Percentiles rank a stretch among this genome's conserved stretches.
Evolutionary conservation across 2,888 invertebrate species (phyloP).

Genomic region (Saturnia pavonia): DNA sequence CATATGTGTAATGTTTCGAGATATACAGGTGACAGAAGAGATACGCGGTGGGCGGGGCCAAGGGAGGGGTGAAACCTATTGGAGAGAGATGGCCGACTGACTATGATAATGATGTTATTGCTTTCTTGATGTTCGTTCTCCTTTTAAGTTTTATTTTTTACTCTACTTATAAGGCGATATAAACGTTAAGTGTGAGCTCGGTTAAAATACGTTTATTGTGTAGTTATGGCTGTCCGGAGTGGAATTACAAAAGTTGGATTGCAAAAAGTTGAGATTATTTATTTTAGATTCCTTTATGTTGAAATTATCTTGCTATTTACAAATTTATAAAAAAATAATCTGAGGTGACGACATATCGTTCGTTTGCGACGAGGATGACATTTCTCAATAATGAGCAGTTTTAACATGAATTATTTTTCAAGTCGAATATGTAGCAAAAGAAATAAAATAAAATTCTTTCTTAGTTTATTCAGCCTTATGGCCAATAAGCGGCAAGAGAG

Average conservation of each 20-base stretch:
- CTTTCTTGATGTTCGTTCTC: conserved; percentile 79
- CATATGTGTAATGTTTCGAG: conserved; percentile 82
- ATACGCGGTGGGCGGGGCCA: conserved; percentile 77
- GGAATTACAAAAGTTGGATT: conserved; percentile 45
- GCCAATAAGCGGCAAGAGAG: too few relatives aligned
- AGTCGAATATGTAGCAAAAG: too few relatives aligned
- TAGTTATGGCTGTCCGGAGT: conserved; percentile 62
- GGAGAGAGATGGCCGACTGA: conserved; percentile 80
- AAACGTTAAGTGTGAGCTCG: conserved; percentile 78
- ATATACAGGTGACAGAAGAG: conserved; percentile 81
- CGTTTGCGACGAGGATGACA: too few relatives aligned
- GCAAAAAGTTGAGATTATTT: conserved; percentile 75
- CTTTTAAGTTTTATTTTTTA: conserved; percentile 81
- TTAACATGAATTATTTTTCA: too few relatives aligned
- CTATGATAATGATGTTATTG: conserved; percentile 83
- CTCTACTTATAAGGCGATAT: conserved; percentile 81
- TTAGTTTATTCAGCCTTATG: too few relatives aligned
- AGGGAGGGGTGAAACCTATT: conserved; percentile 76
- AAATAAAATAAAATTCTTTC: too few relatives aligned
- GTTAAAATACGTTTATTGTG: conserved; percentile 80
- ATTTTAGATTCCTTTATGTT: conserved; percentile 65
- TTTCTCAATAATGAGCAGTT: too few relatives aligned
- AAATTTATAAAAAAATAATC: neutral
- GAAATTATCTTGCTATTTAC: conserved; percentile 50
- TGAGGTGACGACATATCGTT: neutral